phyloP scores from a whole-genome alignment of 2,113 vertebrate genomes.

The Syrmaticus mikado region DNA sequence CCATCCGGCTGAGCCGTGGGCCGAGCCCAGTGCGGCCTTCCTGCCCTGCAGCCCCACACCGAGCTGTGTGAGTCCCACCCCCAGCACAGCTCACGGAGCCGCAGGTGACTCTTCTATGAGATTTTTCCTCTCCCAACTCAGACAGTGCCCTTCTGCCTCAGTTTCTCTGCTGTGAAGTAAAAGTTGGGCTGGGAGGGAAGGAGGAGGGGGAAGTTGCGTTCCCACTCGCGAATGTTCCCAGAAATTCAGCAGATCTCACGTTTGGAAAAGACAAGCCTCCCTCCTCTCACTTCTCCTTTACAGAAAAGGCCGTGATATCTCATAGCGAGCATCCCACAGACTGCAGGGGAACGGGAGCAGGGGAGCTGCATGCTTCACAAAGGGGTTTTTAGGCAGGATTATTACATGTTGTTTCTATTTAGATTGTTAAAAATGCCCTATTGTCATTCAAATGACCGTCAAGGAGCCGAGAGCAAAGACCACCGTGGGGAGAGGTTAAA shows the following conservation, averaged over 20 bases:
- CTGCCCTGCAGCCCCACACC: too few species aligned
- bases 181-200: background rate
- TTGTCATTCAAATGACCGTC: background rate
- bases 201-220: background rate
- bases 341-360: fast-evolving
- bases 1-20: too few species aligned
- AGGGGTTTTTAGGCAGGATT: background rate
- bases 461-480: background rate
- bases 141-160: background rate
- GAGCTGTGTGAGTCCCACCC: too few species aligned
- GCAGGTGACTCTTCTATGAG: fast-evolving
- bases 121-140: background rate
- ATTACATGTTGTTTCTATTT: background rate
- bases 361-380: background rate
- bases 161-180: background rate
- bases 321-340: background rate
- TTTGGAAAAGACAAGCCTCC: background rate
- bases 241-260: background rate
- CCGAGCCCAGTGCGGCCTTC: too few species aligned
- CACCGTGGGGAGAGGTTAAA: background rate
- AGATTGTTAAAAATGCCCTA: fast-evolving
- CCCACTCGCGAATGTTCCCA: background rate
- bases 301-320: background rate
- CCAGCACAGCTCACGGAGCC: fast-evolving
- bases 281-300: background rate